Conservation (phyloP, 2,797 vertebrate genomes). For the Lateolabrax maculatus region DNA sequence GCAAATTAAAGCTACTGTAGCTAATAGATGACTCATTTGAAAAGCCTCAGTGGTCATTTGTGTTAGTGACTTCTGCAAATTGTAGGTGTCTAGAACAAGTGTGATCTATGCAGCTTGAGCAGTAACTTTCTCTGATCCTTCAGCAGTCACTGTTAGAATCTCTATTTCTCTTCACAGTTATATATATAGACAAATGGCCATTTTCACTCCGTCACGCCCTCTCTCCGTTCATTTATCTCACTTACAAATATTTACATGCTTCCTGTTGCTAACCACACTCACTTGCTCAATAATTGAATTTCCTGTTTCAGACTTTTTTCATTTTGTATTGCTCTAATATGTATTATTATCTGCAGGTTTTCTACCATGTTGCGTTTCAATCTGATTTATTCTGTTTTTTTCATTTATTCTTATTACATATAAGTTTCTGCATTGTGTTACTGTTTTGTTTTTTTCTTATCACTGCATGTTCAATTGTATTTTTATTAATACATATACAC, state of each 20-base stretch:
- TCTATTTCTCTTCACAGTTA: neutral
- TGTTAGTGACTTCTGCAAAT: neutral
- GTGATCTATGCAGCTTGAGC: neutral
- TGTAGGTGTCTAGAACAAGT: neutral
- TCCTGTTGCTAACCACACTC: slow-evolving; percentile 42
- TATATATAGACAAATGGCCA: neutral
- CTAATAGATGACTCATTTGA: neutral
- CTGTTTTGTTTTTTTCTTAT: neutral
- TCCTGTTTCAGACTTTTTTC: neutral
- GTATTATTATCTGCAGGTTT: neutral
- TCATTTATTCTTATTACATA: accelerated
- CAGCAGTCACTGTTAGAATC: no score
- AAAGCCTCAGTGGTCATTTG: neutral
- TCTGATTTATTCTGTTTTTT: neutral
- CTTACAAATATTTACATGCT: slow-evolving; percentile 27
- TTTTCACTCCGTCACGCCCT: neutral
- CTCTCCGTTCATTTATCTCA: slow-evolving; percentile 13
- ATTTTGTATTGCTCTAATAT: neutral
- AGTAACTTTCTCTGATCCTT: neutral
- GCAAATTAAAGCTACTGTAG: neutral
- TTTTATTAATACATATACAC: no score
- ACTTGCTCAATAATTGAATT: slow-evolving; percentile 1
- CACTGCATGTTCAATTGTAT: neutral
- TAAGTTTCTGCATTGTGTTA: neutral
- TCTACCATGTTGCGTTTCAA: neutral